Evolutionary conservation across 2,113 vertebrate genomes (phyloP), one percentile per base, ranked within the genome.

Genomic region (Recurvirostra avosetta): DNA sequence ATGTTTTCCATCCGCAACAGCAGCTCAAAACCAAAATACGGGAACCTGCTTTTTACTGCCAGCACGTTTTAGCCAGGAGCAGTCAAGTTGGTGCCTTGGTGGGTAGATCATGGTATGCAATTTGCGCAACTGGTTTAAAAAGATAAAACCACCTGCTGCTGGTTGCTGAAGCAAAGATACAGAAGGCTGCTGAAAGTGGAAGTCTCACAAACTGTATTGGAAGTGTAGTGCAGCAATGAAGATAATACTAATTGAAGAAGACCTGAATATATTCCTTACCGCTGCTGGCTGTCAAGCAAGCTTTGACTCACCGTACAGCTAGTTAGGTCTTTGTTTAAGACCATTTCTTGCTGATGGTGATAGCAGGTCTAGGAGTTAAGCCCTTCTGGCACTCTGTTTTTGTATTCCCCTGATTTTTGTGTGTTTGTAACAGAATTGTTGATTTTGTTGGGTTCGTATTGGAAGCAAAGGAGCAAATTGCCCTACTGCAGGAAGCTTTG

Each of bases 121-220:
- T 86, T 88, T 79, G 81, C 95, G 92, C 91, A 94, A 79, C 80
- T 84, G 78, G 22, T 92, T 91, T 58, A 62, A 66, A 73, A 86
- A 72, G 80, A 59, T 53, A 82, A 58, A 85, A 27, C 80, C 89
- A 94, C 81, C 93, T 92, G 94, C 70, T 96, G 66, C 70, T 81
- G 73, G 26, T 58, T 87, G 76, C 81, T 70, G 84, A 70, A 50
- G 84, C 86, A 86, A 83, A 73, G 55, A 36, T 75, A 15, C 63
- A 91, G 86, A 63, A 83, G 34, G 65, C 73, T 92, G 43, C 38
- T 86, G 67, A 14, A 87, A 90, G 81, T 21, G 26, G 68, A 91
- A 89, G 62, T 67, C 41, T 93, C 59, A 29, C 53, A 49, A 65
- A 50, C 83, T 92, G 65, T 32, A 5, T 22, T 80, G 72, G n/a